A percentile compares a stretch with the other conserved stretches of the same genome.
Conservation (phyloP, 2,888 invertebrate genomes). For the Nemotelus nigrinus region DNA sequence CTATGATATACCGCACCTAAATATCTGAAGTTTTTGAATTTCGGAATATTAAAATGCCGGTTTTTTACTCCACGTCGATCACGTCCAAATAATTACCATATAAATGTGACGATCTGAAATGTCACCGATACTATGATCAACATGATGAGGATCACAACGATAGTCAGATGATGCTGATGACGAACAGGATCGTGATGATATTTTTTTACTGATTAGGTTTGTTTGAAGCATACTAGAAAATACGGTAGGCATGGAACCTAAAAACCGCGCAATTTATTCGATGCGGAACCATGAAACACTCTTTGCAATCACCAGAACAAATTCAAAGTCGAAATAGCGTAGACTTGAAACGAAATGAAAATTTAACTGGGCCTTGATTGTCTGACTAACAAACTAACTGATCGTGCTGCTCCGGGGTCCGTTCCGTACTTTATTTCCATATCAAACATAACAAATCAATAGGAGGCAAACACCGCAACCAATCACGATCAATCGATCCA, state of each 20-base stretch:
- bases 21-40: background rate
- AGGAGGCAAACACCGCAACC: background rate
- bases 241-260: too few species aligned
- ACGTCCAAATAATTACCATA: conserved; percentile 49
- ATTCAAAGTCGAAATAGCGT: too few species aligned
- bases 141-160: conserved; percentile 26
- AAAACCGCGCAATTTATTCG: too few species aligned
- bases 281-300: too few species aligned
- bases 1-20: background rate
- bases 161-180: conserved; percentile 1
- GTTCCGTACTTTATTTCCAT: conserved; percentile 30
- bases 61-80: conserved; percentile 26
- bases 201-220: conserved; percentile 23
- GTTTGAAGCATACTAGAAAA: too few species aligned
- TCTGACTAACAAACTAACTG: too few species aligned
- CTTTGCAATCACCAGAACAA: too few species aligned
- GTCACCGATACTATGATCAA: conserved; percentile 41
- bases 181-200: conserved; percentile 12
- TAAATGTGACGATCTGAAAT: conserved; percentile 49
- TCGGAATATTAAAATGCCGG: conserved; percentile 34
- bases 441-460: conserved; percentile 28
- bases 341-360: too few species aligned
- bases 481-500: background rate
- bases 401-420: background rate
- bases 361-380: too few species aligned